Base-by-base conservation (phyloP, 2,797 vertebrate species). In the Mormyrus hasselquistii region DNA sequence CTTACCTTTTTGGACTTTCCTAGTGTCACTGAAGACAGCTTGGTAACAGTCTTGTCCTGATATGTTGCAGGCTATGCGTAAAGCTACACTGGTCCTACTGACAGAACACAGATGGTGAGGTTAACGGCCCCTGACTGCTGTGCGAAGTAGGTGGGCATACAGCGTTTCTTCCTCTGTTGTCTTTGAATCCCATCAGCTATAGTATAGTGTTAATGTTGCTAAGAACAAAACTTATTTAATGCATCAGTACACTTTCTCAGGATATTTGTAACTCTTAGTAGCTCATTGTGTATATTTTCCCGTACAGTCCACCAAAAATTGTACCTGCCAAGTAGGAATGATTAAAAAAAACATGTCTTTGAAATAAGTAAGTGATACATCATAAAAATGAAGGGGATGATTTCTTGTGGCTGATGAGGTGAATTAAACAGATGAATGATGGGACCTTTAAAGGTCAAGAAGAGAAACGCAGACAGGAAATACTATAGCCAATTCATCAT, bases 41-140 rank as follows among this genome's bases (percentile, higher is more conserved):
- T 62, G 34, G 7, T 41, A 41, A 38, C 52, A 87, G 29, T 59
- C 29, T 41, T 10, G 44, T 14, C n/a, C 57, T 65, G 44, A 19
- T 47, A 10, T 69, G 87, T 69, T 41, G 25, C 25, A 52, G 62
- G 12, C 12, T 7, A 25, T 84, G 90, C 94, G 92, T 94, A 93
- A 95, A 93, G 95, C 93, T 94, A 93, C 91, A 92, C 92, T 95
- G 94, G 93, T 93, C 95, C 91, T 92, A 92, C 93, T 90, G 84
- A 94, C 93, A 93, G 93, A 93, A 95, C 62, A 93, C 94, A 94
- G 90, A 93, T 94, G 92, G 94, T 95, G 95, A 95, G 95, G 95
- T 96, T 95, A 96, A 96, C 96, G 92, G 95, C 90, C 92, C 96
- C 94, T 96, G 95, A 96, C 96, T 95, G 93, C 92, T 93, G 90